Evolutionary conservation across 2,113 vertebrate genomes (phyloP).

Genomic region (Cololabis saira): DNA sequence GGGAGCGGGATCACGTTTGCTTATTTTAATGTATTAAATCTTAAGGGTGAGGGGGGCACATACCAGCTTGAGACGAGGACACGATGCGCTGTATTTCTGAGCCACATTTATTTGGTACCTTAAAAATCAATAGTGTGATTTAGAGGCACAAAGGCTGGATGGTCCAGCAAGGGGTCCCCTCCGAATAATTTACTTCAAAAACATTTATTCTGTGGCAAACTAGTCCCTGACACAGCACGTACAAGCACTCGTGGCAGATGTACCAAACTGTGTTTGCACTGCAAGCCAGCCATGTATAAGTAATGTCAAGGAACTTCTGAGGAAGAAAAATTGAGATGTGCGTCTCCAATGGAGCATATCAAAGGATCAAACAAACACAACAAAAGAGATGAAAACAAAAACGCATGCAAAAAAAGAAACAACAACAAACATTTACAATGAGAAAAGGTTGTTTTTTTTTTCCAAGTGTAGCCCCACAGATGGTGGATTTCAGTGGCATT

Average conservation of each 20-base stretch:
- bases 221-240: conserved; percentile 59
- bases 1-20: conserved; percentile 28
- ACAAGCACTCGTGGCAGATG: conserved; percentile 52
- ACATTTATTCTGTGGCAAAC: conserved; percentile 72
- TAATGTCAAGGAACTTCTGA: conserved; percentile 61
- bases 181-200: conserved; percentile 75
- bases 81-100: conserved; percentile 47
- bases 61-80: conserved; percentile 64
- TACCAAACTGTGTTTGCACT: conserved; percentile 51
- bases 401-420: not conserved
- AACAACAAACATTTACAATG: conserved; percentile 28
- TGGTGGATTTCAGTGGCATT: conserved; percentile 20
- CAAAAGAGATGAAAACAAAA: conserved; percentile 8
- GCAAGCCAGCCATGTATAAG: conserved; percentile 64
- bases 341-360: conserved; percentile 43
- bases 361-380: conserved; percentile 25
- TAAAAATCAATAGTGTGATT: conserved; percentile 80
- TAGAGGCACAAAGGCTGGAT: conserved; percentile 64
- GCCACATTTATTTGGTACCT: conserved; percentile 60
- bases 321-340: conserved; percentile 48
- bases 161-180: conserved; percentile 57
- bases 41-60: conserved; percentile 60
- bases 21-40: conserved; percentile 70
- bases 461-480: conserved; percentile 19
- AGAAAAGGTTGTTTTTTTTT: not conserved